A percentile compares a stretch with the other conserved stretches of the same genome.
phyloP scores from a whole-genome alignment of 2,113 vertebrate species.

The Progne subis region DNA sequence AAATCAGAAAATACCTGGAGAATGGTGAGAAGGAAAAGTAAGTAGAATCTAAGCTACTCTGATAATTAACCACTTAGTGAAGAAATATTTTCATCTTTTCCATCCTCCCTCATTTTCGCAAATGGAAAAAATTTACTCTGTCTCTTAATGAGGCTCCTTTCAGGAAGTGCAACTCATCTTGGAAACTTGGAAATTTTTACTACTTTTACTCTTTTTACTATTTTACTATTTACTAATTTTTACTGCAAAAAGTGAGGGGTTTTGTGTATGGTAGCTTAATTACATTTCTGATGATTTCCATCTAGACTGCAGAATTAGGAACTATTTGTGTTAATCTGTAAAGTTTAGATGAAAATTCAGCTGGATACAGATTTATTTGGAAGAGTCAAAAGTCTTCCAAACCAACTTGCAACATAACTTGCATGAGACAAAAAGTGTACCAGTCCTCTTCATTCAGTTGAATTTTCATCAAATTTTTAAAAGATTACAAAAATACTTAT shows the following conservation, averaged over 20 bases:
- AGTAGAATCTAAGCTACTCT: neutral
- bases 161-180: neutral
- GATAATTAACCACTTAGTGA: neutral
- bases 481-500: neutral
- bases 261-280: fast-evolving
- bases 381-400: neutral
- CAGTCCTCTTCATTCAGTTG: neutral
- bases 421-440: neutral
- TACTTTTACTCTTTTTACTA: neutral
- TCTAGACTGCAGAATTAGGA: neutral
- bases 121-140: neutral
- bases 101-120: neutral
- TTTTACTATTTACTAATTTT: too few species aligned
- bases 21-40: neutral
- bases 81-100: neutral
- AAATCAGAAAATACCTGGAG: neutral
- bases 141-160: neutral
- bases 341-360: neutral
- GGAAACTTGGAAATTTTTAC: neutral
- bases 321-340: neutral
- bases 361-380: neutral
- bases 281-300: neutral
- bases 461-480: neutral
- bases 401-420: neutral
- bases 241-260: fast-evolving